Base-by-base conservation (phyloP, 2,113 vertebrate species). In the Junco hyemalis region DNA sequence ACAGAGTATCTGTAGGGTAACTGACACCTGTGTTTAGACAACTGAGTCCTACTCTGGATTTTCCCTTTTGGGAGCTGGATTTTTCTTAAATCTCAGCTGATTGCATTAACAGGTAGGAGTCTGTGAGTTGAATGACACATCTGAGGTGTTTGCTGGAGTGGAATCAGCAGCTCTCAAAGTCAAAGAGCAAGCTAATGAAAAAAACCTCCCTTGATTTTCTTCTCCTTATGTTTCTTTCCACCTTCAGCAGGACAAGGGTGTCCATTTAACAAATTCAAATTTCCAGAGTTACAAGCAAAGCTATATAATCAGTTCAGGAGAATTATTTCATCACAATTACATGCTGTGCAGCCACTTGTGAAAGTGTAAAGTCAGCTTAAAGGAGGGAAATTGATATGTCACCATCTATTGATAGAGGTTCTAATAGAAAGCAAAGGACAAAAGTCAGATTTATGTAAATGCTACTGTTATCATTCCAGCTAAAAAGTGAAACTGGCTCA, bases 391-490 rank as follows among this genome's bases (percentile, higher is more conserved):
- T 93, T 97, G 95, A 93, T 97, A 96, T 97, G 94, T 97, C 95
- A 96, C 72, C 38, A 56, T 97, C 92, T 95, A 92, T 93, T 97
- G 95, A 97, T 96, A 95, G 95, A 70, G 81, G 74, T 79, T 83
- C 90, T 96, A 97, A 93, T 81, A 95, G 69, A 95, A 88, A 57
- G 78, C 77, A 38, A 53, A 93, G 88, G 87, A 96, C 78, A 93
- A 96, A 96, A 97, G 95, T 89, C 90, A 96, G 92, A 95, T 97
- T 97, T 97, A 97, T 96, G 93, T 94, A 97, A 97, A 97, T 96
- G 29, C 20, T 45, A 54, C 59, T 86, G 35, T 86, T 96, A 86
- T 70, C 80, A 38, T 96, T 76, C 61, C 45, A 95, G 73, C 56
- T 93, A 93, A 92, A 96, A 96, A 87, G 45, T 91, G 26, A 93